phyloP scores from a whole-genome alignment of 2,888 invertebrate species.

The Patella depressa region DNA sequence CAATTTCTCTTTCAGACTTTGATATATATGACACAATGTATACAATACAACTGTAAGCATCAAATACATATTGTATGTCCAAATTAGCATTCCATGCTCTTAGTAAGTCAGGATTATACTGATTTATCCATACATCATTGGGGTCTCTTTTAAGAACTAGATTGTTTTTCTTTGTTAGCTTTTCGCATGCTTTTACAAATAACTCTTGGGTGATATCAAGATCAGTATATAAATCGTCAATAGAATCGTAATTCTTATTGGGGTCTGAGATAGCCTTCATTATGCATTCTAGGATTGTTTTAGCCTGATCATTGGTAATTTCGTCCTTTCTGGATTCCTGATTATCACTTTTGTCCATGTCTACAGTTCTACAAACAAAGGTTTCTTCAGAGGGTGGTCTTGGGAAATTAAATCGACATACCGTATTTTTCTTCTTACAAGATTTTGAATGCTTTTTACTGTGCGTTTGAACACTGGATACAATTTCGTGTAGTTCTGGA shows the following conservation, averaged over 20 bases:
- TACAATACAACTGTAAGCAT: constrained; percentile 25
- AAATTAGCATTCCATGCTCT: constrained; percentile 18
- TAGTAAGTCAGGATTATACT: constrained; percentile 16
- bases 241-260: background rate
- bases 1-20: constrained; percentile 37
- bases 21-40: constrained; percentile 47
- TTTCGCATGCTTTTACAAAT: background rate
- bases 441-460: constrained; percentile 29
- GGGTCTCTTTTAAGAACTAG: constrained; percentile 3
- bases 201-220: background rate
- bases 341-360: constrained; percentile 10
- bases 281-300: background rate
- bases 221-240: background rate
- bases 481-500: constrained; percentile 19
- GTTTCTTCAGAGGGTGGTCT: background rate
- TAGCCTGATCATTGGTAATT: background rate
- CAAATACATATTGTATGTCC: constrained; percentile 21
- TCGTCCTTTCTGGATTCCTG: background rate
- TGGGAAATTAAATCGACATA: constrained; percentile 33
- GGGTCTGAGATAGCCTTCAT: background rate
- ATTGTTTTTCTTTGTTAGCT: background rate
- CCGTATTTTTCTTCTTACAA: constrained; percentile 29
- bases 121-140: constrained; percentile 23
- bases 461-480: constrained; percentile 29
- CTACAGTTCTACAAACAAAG: background rate